Evolutionary conservation across 53 echinoderm and acorn worm genomes (phyloP), one percentile per base, ranked within the genome.

Genomic region (Arbacia lixula): DNA sequence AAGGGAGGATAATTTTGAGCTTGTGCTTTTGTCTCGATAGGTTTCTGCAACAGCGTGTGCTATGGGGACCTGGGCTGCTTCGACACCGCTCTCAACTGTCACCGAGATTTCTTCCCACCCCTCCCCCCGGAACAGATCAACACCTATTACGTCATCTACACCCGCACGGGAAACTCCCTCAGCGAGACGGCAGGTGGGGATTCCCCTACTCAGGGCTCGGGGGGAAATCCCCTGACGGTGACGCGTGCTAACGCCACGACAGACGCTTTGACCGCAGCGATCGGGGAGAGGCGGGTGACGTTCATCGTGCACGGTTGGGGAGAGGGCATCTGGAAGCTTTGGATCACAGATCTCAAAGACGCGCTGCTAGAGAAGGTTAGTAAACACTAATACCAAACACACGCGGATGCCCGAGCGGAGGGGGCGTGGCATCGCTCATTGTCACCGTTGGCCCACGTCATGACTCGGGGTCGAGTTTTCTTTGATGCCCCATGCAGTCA

Each of bases 231-330:
- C 82, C 62, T 1, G 75, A 29, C 85, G 8, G 12, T 85, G 26
- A 16, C 53, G 40, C 64, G 58, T 11, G 16, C 24, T 12, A 89
- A 89, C 75, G 38, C 27, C 20, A 55, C 89, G 6, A 16, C 14
- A 4, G 68, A 84, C 17, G 57, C 66, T 14, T 26, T 67, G 4
- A 32, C 67, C 6, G 43, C 65, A 31, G 66, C 68, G 29, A 46
- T 76, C 16, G 76, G 84, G 21, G 84, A 89, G 52, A 85, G 84
- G 31, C 86, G 85, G 17, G 90, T 89, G 1, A 66, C 92, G 3
- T 81, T 95, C 69, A 85, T 95, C 81, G 63, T 95, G 17, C 95
- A 95, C 56, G 95, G 95, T 20, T 95, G 95, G 95, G 76, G 92
- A 6, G 95, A 95, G 40, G 84, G 84, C 29, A 72, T 72, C 34